A percentile compares a stretch with the other conserved stretches of the same genome.
Evolutionary conservation across 2,888 invertebrate species (phyloP).

Genomic region (Lasioglossum vierecki): DNA sequence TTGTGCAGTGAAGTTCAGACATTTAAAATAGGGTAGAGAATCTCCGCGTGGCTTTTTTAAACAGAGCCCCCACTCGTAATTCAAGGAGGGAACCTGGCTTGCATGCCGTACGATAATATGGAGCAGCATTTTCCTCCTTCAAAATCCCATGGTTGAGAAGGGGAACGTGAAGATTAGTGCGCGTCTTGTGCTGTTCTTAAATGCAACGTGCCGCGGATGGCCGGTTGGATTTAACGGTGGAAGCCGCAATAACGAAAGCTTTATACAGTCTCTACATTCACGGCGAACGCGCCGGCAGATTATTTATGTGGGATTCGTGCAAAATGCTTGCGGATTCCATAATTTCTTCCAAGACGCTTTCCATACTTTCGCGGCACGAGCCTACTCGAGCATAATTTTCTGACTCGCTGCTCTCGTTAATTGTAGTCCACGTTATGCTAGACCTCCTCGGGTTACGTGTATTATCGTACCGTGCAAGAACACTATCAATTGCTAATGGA

Average conservation of each 20-base stretch:
- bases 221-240: constrained; percentile 41
- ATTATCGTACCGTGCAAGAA: background rate
- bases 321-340: constrained; percentile 49
- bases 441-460: background rate
- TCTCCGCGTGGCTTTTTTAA: constrained; percentile 5
- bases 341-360: constrained; percentile 41
- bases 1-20: background rate
- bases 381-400: constrained; percentile 21
- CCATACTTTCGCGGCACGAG: constrained; percentile 30
- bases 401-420: constrained; percentile 21
- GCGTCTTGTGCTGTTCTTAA: constrained; percentile 55
- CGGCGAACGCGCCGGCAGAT: constrained; percentile 26
- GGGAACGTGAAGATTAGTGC: constrained; percentile 60
- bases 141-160: constrained; percentile 36
- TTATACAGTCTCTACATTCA: constrained; percentile 41
- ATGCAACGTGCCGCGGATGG: constrained; percentile 49
- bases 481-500: constrained; percentile 4
- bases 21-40: background rate
- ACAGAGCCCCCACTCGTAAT: constrained; percentile 16
- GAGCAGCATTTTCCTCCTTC: constrained; percentile 28
- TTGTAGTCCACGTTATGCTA: constrained; percentile 21
- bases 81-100: constrained; percentile 20
- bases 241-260: constrained; percentile 61
- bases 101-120: constrained; percentile 44
- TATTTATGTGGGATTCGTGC: constrained; percentile 52